These are phyloP conservation scores for Anguilla japonica DNA, from an alignment of 2,113 vertebrate genomes.

Conservation along the genomic window DNA sequence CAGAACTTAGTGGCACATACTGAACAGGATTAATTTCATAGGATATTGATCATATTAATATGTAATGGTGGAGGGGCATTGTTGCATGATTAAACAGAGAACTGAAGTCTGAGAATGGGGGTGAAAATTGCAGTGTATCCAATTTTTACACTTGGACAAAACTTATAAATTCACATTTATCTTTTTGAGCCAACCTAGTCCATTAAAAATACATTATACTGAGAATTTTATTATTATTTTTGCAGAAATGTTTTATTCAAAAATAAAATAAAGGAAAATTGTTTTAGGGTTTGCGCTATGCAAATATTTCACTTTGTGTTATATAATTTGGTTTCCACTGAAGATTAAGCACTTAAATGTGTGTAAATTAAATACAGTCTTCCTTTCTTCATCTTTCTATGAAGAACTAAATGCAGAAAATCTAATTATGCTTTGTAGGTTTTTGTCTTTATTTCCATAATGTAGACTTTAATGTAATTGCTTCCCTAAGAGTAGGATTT, in stretches of 20 bases:
- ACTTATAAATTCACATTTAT: not conserved
- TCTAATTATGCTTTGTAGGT: slow-evolving; percentile 71
- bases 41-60: not conserved
- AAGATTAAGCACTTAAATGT: slow-evolving; percentile 73
- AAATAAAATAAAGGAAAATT: slow-evolving; percentile 41
- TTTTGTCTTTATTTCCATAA: slow-evolving; percentile 80
- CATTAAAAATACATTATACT: slow-evolving; percentile 21
- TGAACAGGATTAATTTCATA: not conserved
- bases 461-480: slow-evolving; percentile 78
- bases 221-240: not conserved
- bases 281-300: slow-evolving; percentile 49
- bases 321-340: slow-evolving; percentile 66
- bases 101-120: not conserved
- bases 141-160: not conserved
- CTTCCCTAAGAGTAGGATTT: slow-evolving; percentile 74
- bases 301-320: slow-evolving; percentile 66
- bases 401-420: slow-evolving; percentile 67
- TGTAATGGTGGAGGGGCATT: not conserved
- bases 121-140: not conserved
- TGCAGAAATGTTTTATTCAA: slow-evolving; percentile 50
- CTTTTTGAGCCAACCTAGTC: not conserved
- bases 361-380: slow-evolving; percentile 68
- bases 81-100: not conserved
- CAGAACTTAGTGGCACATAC: not conserved
- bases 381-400: slow-evolving; percentile 57